Evolutionary conservation across 2,113 vertebrate species (phyloP), one percentile per base, ranked within the genome.

Genomic region (Chaetodon auriga): DNA sequence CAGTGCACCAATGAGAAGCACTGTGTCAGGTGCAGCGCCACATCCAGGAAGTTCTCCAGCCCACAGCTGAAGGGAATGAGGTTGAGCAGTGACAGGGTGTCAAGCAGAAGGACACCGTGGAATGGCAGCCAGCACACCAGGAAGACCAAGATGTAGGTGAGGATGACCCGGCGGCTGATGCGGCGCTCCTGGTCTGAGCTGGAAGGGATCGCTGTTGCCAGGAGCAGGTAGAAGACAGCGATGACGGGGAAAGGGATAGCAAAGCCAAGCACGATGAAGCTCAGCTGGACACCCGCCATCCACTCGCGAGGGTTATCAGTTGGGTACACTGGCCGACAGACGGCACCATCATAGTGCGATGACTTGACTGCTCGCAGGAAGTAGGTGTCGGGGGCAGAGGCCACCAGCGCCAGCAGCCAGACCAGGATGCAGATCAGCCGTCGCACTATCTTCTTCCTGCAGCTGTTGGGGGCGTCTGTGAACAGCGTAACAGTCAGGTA

Each of bases 101-200:
- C 97, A 53, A 98, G 91, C 6, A 98, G 92, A 16, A 97, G 95
- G 0, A 94, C 93, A 0, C 84, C 72, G 0, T 98, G 97, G 91
- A 97, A 97, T 1, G 97, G 97, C 6, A 98, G 90, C 97, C 97
- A 99, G 92, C 97, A 98, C 55, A 96, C 89, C 0, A 98, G 93
- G 86, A 99, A 98, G 8, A 97, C 97, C 2, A 97, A 90, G 0
- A 97, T 94, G 0, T 99, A 98, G 63, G 95, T 93, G 66, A 97
- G 96, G 92, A 98, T 96, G 68, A 97, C 94, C 78, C 93, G 96
- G 23, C 97, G 95, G 0, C 96, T 95, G 83, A 95, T 88, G 18
- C 96, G 92, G 5, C 95, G 94, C 81, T 97, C 97, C 76, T 92
- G 96, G 90, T 98, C 97, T 0, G 94, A 85, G 4, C 95, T 94